A percentile compares a stretch with the other conserved stretches of the same genome.
These are phyloP conservation scores for Volucella inanis DNA, from an alignment of 2,888 invertebrate genomes.

Conservation along the genomic window DNA sequence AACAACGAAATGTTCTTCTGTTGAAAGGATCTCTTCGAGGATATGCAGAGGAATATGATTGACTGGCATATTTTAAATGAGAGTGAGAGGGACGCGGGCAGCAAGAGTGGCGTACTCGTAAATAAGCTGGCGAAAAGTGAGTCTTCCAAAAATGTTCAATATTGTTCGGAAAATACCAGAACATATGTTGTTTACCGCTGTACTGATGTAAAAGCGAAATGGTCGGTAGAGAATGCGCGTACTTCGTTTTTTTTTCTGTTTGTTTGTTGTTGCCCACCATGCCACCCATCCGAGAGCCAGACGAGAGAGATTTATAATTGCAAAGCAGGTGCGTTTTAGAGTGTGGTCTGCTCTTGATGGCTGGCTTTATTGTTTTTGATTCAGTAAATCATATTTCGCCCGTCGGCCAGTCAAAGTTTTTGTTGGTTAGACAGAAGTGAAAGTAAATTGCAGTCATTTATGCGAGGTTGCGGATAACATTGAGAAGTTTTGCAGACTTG, in stretches of 20 bases:
- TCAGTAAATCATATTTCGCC: slow-evolving; percentile 37
- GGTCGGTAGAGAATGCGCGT: too few relatives aligned
- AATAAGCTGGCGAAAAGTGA: slow-evolving; percentile 61
- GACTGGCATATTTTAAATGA: slow-evolving; percentile 42
- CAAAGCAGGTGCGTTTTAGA: slow-evolving; percentile 63
- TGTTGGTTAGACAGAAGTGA: slow-evolving; percentile 34
- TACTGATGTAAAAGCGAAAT: slow-evolving; percentile 2
- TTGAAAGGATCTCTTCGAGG: slow-evolving; percentile 39
- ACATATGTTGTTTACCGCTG: slow-evolving; percentile 66
- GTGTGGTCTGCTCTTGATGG: slow-evolving; percentile 62
- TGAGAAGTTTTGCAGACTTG: too few relatives aligned
- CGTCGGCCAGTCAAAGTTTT: slow-evolving; percentile 14
- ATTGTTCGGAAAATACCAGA: slow-evolving; percentile 54
- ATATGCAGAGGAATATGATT: slow-evolving; percentile 60
- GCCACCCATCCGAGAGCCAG: slow-evolving; percentile 3
- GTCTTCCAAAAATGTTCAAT: slow-evolving; percentile 60
- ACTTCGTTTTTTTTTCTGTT: background rate
- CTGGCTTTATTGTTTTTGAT: slow-evolving; percentile 34
- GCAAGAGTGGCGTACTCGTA: background rate
- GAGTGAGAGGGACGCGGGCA: background rate
- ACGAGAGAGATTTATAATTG: slow-evolving; percentile 61
- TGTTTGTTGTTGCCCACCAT: background rate
- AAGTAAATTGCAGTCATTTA: slow-evolving; percentile 40
- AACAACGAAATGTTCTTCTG: slow-evolving; percentile 28
- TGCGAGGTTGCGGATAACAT: background rate